phyloP scores from a whole-genome alignment of 2,113 vertebrate species.

The Formicarius rufipectus region DNA sequence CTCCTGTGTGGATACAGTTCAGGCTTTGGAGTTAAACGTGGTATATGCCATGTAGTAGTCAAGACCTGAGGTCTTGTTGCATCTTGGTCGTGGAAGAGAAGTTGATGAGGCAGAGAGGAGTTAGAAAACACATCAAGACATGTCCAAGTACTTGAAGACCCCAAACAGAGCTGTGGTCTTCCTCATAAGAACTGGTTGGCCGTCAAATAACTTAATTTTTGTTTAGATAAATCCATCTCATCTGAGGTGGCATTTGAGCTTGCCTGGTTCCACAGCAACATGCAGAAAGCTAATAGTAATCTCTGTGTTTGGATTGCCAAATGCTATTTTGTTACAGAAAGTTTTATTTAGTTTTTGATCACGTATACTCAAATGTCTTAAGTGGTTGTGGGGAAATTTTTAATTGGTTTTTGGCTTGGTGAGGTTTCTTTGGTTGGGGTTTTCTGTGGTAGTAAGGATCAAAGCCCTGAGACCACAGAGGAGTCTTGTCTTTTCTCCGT shows the following conservation, averaged over 20 bases:
- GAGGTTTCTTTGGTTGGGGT: background rate
- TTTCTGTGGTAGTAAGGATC: background rate
- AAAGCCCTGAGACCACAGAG: background rate
- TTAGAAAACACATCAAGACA: background rate
- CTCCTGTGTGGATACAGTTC: background rate
- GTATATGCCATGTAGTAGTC: rapidly evolving
- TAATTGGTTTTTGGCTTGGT: background rate
- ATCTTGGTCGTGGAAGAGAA: background rate
- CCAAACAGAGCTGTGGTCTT: background rate
- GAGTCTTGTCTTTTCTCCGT: background rate
- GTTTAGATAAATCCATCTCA: background rate
- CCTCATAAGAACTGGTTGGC: background rate
- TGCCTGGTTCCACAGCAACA: background rate
- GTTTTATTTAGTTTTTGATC: background rate
- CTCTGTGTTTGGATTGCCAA: background rate
- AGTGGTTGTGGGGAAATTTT: background rate
- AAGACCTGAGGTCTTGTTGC: background rate
- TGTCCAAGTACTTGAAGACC: background rate
- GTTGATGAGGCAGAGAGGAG: background rate
- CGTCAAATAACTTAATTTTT: background rate
- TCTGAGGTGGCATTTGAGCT: background rate
- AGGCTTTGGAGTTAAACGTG: background rate
- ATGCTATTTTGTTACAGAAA: background rate
- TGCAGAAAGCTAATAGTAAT: background rate
- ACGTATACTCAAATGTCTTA: background rate